phyloP scores from a whole-genome alignment of 2,113 vertebrate species.

The Aplodontia rufa region DNA sequence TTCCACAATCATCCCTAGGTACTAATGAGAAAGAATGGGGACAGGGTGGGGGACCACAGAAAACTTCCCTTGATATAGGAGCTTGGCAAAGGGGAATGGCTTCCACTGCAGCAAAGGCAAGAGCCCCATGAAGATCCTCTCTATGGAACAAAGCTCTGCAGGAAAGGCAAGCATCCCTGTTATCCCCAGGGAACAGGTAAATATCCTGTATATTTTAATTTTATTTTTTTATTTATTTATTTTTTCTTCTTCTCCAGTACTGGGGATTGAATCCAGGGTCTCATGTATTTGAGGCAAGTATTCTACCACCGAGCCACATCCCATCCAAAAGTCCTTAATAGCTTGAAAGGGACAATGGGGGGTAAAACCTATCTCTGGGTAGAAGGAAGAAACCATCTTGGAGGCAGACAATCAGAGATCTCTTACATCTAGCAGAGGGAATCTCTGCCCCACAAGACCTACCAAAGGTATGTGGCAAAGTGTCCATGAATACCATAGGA shows the following conservation, averaged over 20 bases:
- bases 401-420: not conserved
- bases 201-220: too few species aligned
- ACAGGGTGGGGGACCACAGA: not conserved
- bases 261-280: too few species aligned
- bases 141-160: not conserved
- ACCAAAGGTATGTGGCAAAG: not conserved
- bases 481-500: not conserved
- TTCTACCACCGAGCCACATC: too few species aligned
- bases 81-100: not conserved
- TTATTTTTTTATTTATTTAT: too few species aligned
- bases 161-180: not conserved
- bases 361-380: not conserved
- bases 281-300: too few species aligned
- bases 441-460: not conserved
- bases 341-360: not conserved
- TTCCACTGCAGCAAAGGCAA: not conserved
- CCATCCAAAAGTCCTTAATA: too few species aligned
- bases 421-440: not conserved
- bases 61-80: not conserved
- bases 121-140: not conserved
- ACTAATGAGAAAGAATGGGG: not conserved
- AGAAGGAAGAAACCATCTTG: not conserved
- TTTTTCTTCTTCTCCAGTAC: too few species aligned
- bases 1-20: not conserved
- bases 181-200: not conserved